Conservation (phyloP, 2,113 vertebrate species). For the Pungitius pungitius region DNA sequence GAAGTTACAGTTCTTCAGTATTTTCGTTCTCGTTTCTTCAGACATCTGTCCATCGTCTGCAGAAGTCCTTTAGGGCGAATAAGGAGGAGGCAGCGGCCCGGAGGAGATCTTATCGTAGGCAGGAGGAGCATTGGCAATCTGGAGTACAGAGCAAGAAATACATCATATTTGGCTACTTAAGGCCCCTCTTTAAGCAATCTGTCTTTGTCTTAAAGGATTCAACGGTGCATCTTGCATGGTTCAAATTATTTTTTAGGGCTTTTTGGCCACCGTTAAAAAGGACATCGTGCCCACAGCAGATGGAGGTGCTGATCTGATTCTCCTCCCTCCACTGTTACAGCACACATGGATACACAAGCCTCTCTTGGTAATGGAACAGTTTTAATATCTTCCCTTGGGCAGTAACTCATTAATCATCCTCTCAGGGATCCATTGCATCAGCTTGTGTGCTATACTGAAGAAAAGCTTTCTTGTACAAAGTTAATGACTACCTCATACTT, state of each 20-base stretch:
- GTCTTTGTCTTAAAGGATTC: background rate
- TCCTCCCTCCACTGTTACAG: background rate
- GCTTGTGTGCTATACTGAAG: constrained; percentile 35
- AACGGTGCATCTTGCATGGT: background rate
- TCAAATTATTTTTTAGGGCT: background rate
- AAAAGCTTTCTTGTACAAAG: background rate
- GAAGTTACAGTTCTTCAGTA: constrained; percentile 24
- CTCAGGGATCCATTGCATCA: constrained; percentile 42
- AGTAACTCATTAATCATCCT: constrained; percentile 68
- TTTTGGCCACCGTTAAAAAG: background rate
- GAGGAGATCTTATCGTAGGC: constrained; percentile 89
- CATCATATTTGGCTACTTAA: background rate
- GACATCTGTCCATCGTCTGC: background rate
- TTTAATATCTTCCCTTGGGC: constrained; percentile 45
- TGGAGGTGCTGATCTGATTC: constrained; percentile 12
- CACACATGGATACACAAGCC: constrained; percentile 3
- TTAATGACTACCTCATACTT: background rate
- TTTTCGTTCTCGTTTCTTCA: constrained; percentile 26
- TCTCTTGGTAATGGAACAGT: constrained; percentile 26
- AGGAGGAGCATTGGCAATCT: constrained; percentile 92
- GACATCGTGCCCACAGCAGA: constrained; percentile 10
- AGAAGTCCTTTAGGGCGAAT: constrained; percentile 83
- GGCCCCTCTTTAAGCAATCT: background rate
- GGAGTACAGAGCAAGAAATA: constrained; percentile 20
- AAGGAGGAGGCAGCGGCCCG: constrained; percentile 86